A percentile compares a stretch with the other conserved stretches of the same genome.
Conservation (phyloP, 37 sponge, comb jelly and placozoan genomes). For the Tethya wilhelma region DNA sequence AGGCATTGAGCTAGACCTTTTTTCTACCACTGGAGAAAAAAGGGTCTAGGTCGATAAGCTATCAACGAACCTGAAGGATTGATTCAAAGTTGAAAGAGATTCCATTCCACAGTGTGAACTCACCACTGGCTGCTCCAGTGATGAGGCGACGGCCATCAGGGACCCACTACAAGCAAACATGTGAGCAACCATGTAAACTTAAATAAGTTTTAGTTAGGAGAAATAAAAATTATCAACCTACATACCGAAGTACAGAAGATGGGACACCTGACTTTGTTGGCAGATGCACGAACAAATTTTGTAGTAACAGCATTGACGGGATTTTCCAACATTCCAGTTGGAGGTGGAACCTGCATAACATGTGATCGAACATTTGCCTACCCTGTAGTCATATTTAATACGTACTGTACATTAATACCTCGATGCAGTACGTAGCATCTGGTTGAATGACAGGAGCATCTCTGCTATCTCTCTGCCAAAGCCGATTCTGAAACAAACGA, state of each 20-base stretch:
- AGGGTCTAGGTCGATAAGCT: too few relatives aligned
- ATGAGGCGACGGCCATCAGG: constrained; percentile 95
- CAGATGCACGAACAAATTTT: constrained; percentile 79
- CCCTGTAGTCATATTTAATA: neutral
- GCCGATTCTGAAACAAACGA: constrained; percentile 61
- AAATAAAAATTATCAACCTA: constrained; percentile 17
- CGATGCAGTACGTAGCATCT: constrained; percentile 58
- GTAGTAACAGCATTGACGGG: constrained; percentile 93
- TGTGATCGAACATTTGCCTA: neutral
- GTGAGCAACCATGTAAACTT: neutral
- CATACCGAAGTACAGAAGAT: constrained; percentile 91
- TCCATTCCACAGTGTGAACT: constrained; percentile 97
- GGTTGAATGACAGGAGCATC: constrained; percentile 85
- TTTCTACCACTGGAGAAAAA: too few relatives aligned
- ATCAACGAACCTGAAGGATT: constrained; percentile 81
- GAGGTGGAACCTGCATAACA: constrained; percentile 59
- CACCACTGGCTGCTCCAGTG: constrained; percentile 94
- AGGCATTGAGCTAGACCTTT: too few relatives aligned
- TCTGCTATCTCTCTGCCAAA: constrained; percentile 81
- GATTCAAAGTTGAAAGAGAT: constrained; percentile 95
- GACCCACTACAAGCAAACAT: constrained; percentile 73
- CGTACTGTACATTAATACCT: constrained; percentile 17
- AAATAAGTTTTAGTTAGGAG: neutral
- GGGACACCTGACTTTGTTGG: constrained; percentile 94
- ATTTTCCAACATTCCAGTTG: constrained; percentile 49